Evolutionary conservation across 2,113 vertebrate genomes (phyloP).

Genomic region (Vulpes ferrilata): DNA sequence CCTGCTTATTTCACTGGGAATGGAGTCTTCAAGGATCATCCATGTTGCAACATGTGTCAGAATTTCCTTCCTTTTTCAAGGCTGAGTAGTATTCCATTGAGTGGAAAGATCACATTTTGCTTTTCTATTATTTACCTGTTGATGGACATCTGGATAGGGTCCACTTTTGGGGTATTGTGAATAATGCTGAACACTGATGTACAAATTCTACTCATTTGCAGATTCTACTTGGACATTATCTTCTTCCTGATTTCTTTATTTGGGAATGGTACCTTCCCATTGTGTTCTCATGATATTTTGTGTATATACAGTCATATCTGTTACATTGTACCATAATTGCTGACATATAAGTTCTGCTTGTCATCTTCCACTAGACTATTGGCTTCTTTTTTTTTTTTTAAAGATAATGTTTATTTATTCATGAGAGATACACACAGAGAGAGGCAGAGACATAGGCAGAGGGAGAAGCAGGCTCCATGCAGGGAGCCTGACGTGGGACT

Average conservation of each 20-base stretch:
- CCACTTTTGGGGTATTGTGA: neutral
- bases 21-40: neutral
- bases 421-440: too few species aligned
- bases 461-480: too few species aligned
- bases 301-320: neutral
- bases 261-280: neutral
- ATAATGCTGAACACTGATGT: neutral
- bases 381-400: neutral
- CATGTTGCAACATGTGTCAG: rapidly evolving
- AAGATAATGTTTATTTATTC: too few species aligned
- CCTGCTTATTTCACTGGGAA: neutral
- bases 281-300: neutral
- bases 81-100: too few species aligned
- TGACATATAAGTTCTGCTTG: neutral
- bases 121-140: neutral
- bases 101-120: neutral
- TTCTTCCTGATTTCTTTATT: neutral
- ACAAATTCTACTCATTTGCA: neutral
- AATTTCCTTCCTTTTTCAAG: neutral
- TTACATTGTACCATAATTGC: too few species aligned
- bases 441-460: too few species aligned
- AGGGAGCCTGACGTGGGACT: too few species aligned
- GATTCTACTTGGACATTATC: neutral
- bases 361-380: neutral
- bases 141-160: neutral